A percentile compares a stretch with the other conserved stretches of the same genome.
phyloP scores from a whole-genome alignment of 2,888 invertebrate species.

The Cheilosia impressa region DNA sequence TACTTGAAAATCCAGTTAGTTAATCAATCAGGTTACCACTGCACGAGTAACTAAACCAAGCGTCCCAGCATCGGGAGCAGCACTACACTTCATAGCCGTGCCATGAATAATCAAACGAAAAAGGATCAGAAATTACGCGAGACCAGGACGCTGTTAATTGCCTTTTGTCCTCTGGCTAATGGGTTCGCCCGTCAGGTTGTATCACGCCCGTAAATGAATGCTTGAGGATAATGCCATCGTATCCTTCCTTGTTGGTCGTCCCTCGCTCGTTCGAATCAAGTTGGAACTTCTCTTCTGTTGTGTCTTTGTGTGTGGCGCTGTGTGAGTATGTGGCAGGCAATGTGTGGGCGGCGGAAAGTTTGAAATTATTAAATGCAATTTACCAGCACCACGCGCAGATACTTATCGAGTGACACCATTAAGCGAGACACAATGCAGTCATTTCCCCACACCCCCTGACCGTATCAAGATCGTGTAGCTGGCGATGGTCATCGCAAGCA shows the following conservation, averaged over 20 bases:
- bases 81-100: constrained; percentile 55
- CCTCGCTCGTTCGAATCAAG: constrained; percentile 48
- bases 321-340: not conserved
- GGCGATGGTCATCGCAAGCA: constrained; percentile 12
- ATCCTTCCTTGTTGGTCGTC: constrained; percentile 50
- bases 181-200: constrained; percentile 74
- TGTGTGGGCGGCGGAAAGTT: constrained; percentile 34
- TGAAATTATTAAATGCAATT: constrained; percentile 75
- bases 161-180: constrained; percentile 75
- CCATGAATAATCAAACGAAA: constrained; percentile 74
- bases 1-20: constrained; percentile 69
- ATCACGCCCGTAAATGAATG: constrained; percentile 73
- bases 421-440: constrained; percentile 64
- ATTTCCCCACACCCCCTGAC: constrained; percentile 38
- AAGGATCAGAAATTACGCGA: constrained; percentile 73
- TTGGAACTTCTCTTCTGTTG: constrained; percentile 30
- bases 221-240: constrained; percentile 69
- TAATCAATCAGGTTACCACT: constrained; percentile 56
- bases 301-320: constrained; percentile 16
- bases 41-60: constrained; percentile 35
- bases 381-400: constrained; percentile 65
- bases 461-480: constrained; percentile 53
- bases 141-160: constrained; percentile 70
- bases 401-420: constrained; percentile 70
- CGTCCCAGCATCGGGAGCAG: constrained; percentile 15